A percentile compares a stretch with the other conserved stretches of the same genome.
Evolutionary conservation across 2,888 invertebrate genomes (phyloP).

Genomic region (Timema podura): DNA sequence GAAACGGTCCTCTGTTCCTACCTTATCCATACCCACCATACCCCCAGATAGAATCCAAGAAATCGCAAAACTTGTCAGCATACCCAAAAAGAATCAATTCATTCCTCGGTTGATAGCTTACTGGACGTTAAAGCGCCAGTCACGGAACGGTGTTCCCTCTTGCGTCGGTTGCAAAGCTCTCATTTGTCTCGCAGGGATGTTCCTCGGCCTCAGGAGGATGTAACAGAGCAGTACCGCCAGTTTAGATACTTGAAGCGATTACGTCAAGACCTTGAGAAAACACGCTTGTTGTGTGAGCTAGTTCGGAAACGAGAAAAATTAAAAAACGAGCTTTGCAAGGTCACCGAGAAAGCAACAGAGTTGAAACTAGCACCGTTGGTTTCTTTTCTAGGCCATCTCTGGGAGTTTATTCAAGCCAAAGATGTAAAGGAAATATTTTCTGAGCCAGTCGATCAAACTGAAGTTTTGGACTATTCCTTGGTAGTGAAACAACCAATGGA

Average conservation of each 20-base stretch:
- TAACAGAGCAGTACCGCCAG: conserved; percentile 1
- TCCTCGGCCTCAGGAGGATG: conserved; percentile 36
- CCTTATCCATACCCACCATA: conserved; percentile 90
- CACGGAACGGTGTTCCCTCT: conserved; percentile 93
- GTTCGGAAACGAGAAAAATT: conserved; percentile 94
- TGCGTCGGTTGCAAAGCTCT: conserved; percentile 68
- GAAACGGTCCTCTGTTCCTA: conserved; percentile 84
- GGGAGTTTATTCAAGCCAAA: conserved; percentile 70
- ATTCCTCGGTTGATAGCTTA: conserved; percentile 88
- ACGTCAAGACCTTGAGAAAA: conserved; percentile 89
- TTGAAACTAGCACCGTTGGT: conserved; percentile 78
- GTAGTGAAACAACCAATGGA: conserved; percentile 86
- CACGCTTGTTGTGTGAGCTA: conserved; percentile 85
- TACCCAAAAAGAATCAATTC: conserved; percentile 76
- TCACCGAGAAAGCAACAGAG: conserved; percentile 67
- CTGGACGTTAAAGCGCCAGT: conserved; percentile 95
- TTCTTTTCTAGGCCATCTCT: conserved; percentile 68
- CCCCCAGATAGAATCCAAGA: conserved; percentile 84
- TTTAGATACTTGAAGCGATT: conserved; percentile 55
- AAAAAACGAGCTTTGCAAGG: conserved; percentile 80
- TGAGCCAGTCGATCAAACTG: conserved; percentile 84
- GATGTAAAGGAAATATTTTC: conserved; percentile 86
- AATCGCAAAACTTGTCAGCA: conserved; percentile 72
- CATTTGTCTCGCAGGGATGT: conserved; percentile 39
- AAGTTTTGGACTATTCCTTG: conserved; percentile 67